Base-by-base conservation (phyloP, 1,140 invertebrate genomes). In the Pogonus chalceus region DNA sequence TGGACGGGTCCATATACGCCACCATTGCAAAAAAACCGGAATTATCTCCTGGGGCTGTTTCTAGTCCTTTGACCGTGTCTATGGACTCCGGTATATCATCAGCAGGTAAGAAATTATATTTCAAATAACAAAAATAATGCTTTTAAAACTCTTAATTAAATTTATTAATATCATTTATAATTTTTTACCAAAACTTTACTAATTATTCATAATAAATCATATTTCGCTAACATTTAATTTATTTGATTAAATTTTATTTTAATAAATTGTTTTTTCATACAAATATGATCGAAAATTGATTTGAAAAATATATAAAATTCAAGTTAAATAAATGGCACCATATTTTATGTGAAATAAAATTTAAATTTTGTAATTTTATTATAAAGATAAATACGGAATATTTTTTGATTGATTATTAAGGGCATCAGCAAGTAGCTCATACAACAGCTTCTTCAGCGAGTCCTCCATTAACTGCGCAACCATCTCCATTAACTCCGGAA, bases 1-100 rank as follows among this genome's bases (percentile, higher is more conserved):
- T 90, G 59, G 90, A 93, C 81, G 89, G 89, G 56, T 90, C 88
- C 66, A 81, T 92, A 58, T 92, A 93, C 78, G 89, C 89, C 46
- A 85, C 83, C 9, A 85, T 90, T 56, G 78, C 82, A 49, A 82
- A 82, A 67, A 72, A 74, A 56, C 66, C 63, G 55, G 70, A 72
- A 59, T 60, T 66, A 54, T 69, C 66, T 18, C 75, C 71, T 56
- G 71, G 69, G 56, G 67, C 75, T 55, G 77, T 80, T 35, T 76
- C 79, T 55, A 81, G 80, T 54, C 82, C 84, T 58, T 77, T 88
- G 71, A 86, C 84, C 59, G 83, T 85, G 63, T 89, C 86, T 63
- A 88, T 88, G 82, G 87, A 90, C 75, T 87, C 85, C 55, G 86
- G 87, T 57, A 89, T 89, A 59, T 87, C 85, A 60, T 87, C 84